Base-by-base conservation (phyloP, 2,888 invertebrate genomes). In the Mystacides longicornis region DNA sequence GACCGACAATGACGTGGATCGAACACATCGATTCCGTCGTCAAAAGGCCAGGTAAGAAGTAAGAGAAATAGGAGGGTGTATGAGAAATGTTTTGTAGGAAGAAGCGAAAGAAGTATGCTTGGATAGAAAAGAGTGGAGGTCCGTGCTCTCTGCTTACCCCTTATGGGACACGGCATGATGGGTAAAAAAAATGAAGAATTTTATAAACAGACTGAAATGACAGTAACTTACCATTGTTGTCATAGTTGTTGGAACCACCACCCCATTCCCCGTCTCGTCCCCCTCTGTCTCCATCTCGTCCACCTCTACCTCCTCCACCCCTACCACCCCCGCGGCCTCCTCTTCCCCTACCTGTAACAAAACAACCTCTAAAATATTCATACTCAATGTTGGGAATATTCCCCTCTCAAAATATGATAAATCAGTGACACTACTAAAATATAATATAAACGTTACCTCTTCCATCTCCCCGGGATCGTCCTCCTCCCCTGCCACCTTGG, bases 401-500 rank as follows among this genome's bases (percentile, higher is more conserved):
- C 27, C 27, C 27, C 27, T 27, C 11, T 27, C 27, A 27, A 27
- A 27, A 5, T 27, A 27, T 27, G 27, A 7, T 3, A 19, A 3
- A 5, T 5, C 9, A 47, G 20, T 7, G 20, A 5, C 14, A 7
- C 47, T 47, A 4, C 21, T 48, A 48, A 22, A 48, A 22, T 37
- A 37, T 37, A n/a, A n/a, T n/a, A n/a, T n/a, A n/a, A 14, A 14
- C 16, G 4, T 57, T 49, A 42, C 57, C 45, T 37, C 60, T 53
- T 11, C 60, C 60, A 16, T 48, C 48, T 7, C 16, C 48, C 47
- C 31, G 7, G 2, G 52, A 52, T 56, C 65, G 65, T 11, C 68
- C 66, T 14, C 68, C 69, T 1, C 72, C 65, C 20, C 67, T 67
- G 1, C 69, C 67, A n/a, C 68, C 69, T 18, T 21, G 9, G 21